Evolutionary conservation across 2,888 invertebrate genomes (phyloP), one percentile per base, ranked within the genome.

Genomic region (Apamea epomidion): DNA sequence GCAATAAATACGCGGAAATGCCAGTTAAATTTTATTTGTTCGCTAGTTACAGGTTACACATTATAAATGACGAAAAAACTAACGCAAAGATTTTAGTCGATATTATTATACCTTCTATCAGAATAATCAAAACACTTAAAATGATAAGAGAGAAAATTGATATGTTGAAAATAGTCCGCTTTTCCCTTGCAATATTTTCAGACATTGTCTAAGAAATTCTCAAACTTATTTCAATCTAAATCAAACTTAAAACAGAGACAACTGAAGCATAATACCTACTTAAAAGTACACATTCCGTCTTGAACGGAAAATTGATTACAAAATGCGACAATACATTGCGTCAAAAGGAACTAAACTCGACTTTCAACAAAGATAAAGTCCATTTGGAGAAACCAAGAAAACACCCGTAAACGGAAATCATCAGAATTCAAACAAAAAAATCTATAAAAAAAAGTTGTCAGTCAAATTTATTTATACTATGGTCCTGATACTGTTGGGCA

Each of bases 11-110:
- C 65, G 75, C 14, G n/a, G 37, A 42, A 65, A 73, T 21, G 42
- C 21, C 65, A 5, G 51, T 76, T 64, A 62, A 58, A 1, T 74
- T 81, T 81, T 84, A 86, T 87, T 84, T 76, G 74, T 48, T 76
- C 42, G 74, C 81, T 32, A 37, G 64, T 62, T 25, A 74, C 16
- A 74, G 68, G 73, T 81, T 83, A 81, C 81, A 84, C 78, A 70
- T 80, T 62, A 77, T 14, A 72, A 72, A 81, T 51, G 2, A 58
- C 37, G 25, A 42, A 54, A 60, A 71, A 54, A 45, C 25, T 3
- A 29, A 74, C 14, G 21, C 64, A 51, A 71, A 37, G 12, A n/a
- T 72, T 68, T 29, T 37, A 62, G 45, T 37, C n/a, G 6, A 70
- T 32, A 8, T 21, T 75, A 29, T n/a, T 29, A 54, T 14, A 64